A percentile compares a stretch with the other conserved stretches of the same genome.
These are phyloP conservation scores for Epizoanthus stellaris DNA, from an alignment of 92 coral and sea anemone genomes.

Conservation along the genomic window DNA sequence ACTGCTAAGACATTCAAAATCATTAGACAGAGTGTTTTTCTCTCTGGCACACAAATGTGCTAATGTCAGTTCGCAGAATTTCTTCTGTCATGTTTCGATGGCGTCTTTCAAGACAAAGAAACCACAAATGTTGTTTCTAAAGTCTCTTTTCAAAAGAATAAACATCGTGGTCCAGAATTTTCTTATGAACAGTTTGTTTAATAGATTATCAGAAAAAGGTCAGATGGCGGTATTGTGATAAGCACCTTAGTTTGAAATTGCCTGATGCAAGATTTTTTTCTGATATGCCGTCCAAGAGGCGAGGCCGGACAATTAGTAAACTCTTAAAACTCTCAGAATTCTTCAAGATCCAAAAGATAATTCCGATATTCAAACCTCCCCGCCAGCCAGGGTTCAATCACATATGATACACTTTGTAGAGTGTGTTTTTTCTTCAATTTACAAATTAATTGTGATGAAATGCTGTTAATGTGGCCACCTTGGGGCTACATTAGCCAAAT, in stretches of 20 bases:
- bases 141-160: background rate
- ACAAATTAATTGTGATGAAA: slow-evolving; percentile 21
- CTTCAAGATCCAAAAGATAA: background rate
- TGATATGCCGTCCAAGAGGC: slow-evolving; percentile 17
- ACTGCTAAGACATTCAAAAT: background rate
- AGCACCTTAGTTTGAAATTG: slow-evolving; percentile 42
- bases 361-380: background rate
- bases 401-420: background rate
- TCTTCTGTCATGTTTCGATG: background rate
- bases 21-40: background rate
- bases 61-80: background rate
- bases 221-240: slow-evolving; percentile 28
- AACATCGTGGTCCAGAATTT: background rate
- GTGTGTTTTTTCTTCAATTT: slow-evolving; percentile 8
- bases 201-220: slow-evolving; percentile 35
- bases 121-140: background rate
- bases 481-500: slow-evolving; percentile 20
- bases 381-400: too few relatives aligned
- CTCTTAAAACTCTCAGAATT: slow-evolving; percentile 15
- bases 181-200: slow-evolving; percentile 9
- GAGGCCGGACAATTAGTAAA: slow-evolving; percentile 32
- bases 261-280: slow-evolving; percentile 20
- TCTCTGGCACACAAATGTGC: background rate
- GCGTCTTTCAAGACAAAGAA: background rate
- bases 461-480: background rate